These are phyloP conservation scores for Ennomos quercinarius DNA, from an alignment of 2,888 invertebrate genomes.

Conservation along the genomic window DNA sequence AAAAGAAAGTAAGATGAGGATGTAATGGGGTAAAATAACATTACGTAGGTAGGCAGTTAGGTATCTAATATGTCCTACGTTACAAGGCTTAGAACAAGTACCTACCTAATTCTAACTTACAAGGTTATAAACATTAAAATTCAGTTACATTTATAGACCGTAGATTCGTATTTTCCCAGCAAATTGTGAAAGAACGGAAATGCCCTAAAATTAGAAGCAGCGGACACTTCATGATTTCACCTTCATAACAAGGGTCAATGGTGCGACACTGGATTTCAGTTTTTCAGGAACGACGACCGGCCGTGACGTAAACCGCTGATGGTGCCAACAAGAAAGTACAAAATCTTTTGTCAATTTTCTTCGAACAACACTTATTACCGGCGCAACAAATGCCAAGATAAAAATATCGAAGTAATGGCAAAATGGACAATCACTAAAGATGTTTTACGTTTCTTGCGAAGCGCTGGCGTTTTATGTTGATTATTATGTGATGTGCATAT, in stretches of 20 bases:
- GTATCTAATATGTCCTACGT: too few relatives aligned
- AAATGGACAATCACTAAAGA: conserved; percentile 53
- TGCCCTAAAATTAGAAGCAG: conserved; percentile 32
- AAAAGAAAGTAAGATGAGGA: too few relatives aligned
- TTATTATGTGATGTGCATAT: conserved; percentile 50
- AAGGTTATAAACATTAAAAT: too few relatives aligned
- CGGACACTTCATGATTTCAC: conserved; percentile 38
- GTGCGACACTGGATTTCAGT: conserved; percentile 56
- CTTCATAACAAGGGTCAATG: conserved; percentile 59
- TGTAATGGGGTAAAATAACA: too few relatives aligned
- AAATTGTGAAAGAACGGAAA: not conserved
- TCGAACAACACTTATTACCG: conserved; percentile 46
- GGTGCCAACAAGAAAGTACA: conserved; percentile 57
- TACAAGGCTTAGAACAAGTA: too few relatives aligned
- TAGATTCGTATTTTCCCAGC: too few relatives aligned
- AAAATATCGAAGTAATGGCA: conserved; percentile 54
- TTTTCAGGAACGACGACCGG: conserved; percentile 71
- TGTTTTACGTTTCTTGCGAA: conserved; percentile 32
- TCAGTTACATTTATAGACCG: too few relatives aligned
- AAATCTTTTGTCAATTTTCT: conserved; percentile 48
- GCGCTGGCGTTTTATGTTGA: conserved; percentile 48
- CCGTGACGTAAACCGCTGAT: conserved; percentile 62
- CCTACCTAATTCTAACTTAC: too few relatives aligned
- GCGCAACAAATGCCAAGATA: conserved; percentile 58
- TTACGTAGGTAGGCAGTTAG: too few relatives aligned